These are phyloP conservation scores for Xiphophorus couchianus DNA, from an alignment of 2,113 vertebrate species.

Conservation along the genomic window DNA sequence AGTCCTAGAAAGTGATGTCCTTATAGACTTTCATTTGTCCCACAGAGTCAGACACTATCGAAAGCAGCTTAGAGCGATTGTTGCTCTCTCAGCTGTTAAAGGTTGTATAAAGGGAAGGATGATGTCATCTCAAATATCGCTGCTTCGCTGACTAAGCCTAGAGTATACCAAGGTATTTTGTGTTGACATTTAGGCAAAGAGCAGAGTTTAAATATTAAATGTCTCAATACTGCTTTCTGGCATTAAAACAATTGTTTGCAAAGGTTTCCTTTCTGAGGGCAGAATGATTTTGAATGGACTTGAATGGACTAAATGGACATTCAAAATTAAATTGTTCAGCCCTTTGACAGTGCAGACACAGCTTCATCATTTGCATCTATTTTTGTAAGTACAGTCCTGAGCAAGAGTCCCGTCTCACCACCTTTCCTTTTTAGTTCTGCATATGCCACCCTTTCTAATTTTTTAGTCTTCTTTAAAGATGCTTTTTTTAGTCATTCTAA, in stretches of 20 bases:
- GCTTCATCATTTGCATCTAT: slow-evolving; percentile 6
- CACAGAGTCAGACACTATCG: slow-evolving; percentile 65
- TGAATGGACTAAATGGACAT: slow-evolving; percentile 1
- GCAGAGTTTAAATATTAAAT: slow-evolving; percentile 41
- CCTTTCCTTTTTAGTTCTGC: background rate
- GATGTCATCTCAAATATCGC: slow-evolving; percentile 15
- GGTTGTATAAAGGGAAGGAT: slow-evolving; percentile 53
- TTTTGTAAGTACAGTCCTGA: no score
- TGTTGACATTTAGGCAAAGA: slow-evolving; percentile 61
- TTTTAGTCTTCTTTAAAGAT: no score
- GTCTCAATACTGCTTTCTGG: slow-evolving; percentile 25
- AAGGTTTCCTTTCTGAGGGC: slow-evolving; percentile 5
- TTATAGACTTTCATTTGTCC: slow-evolving; percentile 60
- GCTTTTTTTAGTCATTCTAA: no score
- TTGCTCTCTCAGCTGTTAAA: slow-evolving; percentile 60
- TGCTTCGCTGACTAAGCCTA: slow-evolving; percentile 45
- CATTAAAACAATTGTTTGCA: slow-evolving; percentile 22
- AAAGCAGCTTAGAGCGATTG: slow-evolving; percentile 75
- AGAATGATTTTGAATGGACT: slow-evolving; percentile 16
- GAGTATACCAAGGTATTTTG: slow-evolving; percentile 35
- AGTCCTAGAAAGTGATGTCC: slow-evolving; percentile 65
- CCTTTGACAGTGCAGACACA: slow-evolving; percentile 4
- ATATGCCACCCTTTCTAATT: no score
- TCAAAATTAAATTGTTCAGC: background rate
- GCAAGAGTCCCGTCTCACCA: background rate